Evolutionary conservation across 2,113 vertebrate genomes (phyloP).

Genomic region (Chlamydotis undulata): DNA sequence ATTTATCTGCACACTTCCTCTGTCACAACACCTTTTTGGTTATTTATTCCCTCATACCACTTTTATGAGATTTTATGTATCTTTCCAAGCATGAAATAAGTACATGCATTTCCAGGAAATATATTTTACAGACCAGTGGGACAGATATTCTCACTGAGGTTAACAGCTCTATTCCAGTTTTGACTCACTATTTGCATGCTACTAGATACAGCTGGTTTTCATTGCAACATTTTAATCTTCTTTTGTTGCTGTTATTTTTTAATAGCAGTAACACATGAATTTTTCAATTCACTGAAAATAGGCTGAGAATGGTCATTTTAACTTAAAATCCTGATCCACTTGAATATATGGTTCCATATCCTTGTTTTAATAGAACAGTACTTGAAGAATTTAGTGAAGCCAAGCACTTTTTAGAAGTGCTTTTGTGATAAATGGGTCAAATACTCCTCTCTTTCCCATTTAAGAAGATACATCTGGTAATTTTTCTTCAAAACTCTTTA

Average conservation of each 20-base stretch:
- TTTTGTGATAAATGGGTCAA: neutral
- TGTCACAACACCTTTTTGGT: slow-evolving; percentile 17
- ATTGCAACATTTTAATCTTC: neutral
- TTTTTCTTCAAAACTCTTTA: neutral
- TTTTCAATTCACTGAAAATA: neutral
- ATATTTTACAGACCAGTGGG: slow-evolving; percentile 23
- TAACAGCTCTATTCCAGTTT: neutral
- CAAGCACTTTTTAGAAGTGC: neutral
- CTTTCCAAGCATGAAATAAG: slow-evolving; percentile 65
- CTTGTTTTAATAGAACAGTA: neutral
- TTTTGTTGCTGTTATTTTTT: neutral
- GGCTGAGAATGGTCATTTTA: neutral
- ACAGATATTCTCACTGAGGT: neutral
- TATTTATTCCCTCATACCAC: slow-evolving; percentile 9
- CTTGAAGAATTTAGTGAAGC: neutral
- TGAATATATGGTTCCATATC: neutral
- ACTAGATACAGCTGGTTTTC: neutral
- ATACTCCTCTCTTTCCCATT: neutral
- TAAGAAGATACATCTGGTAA: neutral
- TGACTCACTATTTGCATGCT: neutral
- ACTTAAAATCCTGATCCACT: neutral
- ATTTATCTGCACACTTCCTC: slow-evolving; percentile 44
- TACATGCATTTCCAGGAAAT: slow-evolving; percentile 33
- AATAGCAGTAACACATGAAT: neutral
- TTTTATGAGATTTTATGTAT: slow-evolving; percentile 42